Percentiles rank a stretch among this genome's conserved stretches.
phyloP scores from a whole-genome alignment of 2,888 invertebrate genomes.

The Ectemnius lituratus region DNA sequence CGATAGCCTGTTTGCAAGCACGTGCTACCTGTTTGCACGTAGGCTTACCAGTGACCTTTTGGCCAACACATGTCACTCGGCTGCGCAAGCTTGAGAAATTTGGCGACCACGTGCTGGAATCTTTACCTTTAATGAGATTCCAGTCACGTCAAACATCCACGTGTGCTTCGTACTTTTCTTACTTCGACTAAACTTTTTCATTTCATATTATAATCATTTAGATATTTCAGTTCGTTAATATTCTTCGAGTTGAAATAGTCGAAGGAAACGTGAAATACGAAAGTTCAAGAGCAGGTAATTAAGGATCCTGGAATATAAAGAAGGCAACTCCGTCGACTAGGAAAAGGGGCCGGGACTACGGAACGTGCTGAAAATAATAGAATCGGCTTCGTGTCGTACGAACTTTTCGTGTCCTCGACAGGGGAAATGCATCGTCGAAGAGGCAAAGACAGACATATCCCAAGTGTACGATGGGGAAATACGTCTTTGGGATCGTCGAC shows the following conservation, averaged over 20 bases:
- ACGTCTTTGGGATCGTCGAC: slow-evolving; percentile 18
- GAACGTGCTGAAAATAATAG: slow-evolving; percentile 48
- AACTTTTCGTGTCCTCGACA: background rate
- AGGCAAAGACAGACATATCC: too few relatives aligned
- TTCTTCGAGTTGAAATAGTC: background rate
- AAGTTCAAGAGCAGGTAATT: background rate
- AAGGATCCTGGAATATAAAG: slow-evolving; percentile 3
- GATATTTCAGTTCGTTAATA: too few relatives aligned
- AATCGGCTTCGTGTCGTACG: slow-evolving; percentile 27
- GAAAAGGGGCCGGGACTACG: slow-evolving; percentile 2
- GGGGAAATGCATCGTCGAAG: too few relatives aligned
- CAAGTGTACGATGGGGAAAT: slow-evolving; percentile 38
- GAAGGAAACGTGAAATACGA: slow-evolving; percentile 13
- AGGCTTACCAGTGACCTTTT: slow-evolving; percentile 41
- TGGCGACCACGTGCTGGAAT: slow-evolving; percentile 60
- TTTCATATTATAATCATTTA: too few relatives aligned
- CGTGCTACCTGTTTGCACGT: slow-evolving; percentile 60
- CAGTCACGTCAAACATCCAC: slow-evolving; percentile 58
- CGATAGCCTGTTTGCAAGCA: slow-evolving; percentile 28
- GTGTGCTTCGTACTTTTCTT: slow-evolving; percentile 36
- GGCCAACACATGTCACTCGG: slow-evolving; percentile 58
- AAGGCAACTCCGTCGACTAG: background rate
- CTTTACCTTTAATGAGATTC: slow-evolving; percentile 67
- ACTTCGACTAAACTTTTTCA: too few relatives aligned
- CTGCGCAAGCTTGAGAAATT: slow-evolving; percentile 54